Percentiles rank a stretch among this genome's conserved stretches.
phyloP scores from a whole-genome alignment of 2,797 vertebrate genomes.

The Falco concolor region DNA sequence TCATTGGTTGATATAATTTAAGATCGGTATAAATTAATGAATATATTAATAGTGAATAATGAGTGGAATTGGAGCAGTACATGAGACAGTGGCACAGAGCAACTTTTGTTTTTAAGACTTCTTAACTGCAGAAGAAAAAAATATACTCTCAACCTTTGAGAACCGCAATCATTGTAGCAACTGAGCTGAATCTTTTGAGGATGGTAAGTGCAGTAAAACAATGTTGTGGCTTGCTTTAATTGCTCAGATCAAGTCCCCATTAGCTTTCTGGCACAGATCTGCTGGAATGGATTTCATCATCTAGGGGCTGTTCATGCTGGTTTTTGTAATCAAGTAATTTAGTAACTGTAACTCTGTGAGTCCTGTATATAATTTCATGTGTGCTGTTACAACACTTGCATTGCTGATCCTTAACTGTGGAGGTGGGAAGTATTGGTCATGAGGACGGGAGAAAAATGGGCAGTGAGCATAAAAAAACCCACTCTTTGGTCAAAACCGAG shows the following conservation, averaged over 20 bases:
- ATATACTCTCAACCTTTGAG: not conserved
- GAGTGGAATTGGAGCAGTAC: not conserved
- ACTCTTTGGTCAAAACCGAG: not conserved
- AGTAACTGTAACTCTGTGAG: not conserved
- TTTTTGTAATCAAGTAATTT: conserved; percentile 16
- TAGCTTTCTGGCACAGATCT: not conserved
- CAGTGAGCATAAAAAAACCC: not conserved
- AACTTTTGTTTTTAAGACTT: not conserved
- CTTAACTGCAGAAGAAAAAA: not conserved
- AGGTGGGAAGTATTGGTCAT: not conserved
- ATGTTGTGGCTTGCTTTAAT: not conserved
- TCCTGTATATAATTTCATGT: not conserved
- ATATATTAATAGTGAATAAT: not conserved
- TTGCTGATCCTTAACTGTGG: not conserved
- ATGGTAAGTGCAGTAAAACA: not conserved
- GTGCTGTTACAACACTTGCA: not conserved
- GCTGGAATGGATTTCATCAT: not conserved
- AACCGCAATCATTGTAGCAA: not conserved
- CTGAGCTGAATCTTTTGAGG: not conserved
- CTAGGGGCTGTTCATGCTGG: not conserved
- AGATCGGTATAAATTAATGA: not conserved
- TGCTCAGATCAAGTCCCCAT: not conserved
- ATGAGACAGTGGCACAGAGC: not conserved
- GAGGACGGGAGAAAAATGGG: not conserved
- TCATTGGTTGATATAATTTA: not conserved